Evolutionary conservation across 2,113 vertebrate genomes (phyloP), one percentile per base, ranked within the genome.

Genomic region (Caloenas nicobarica): DNA sequence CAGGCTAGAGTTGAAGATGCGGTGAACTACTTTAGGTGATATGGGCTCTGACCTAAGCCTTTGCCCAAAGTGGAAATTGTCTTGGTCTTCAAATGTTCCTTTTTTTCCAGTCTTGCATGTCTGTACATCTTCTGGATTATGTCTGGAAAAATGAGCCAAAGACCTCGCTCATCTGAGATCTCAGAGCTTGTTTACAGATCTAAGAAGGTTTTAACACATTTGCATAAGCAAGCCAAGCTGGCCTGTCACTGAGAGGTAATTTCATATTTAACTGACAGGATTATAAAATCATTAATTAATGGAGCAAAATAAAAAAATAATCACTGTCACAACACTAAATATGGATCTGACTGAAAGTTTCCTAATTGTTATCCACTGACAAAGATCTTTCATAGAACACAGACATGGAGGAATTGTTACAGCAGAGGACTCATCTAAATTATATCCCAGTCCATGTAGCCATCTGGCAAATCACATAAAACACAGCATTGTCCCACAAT

Each of bases 391-490:
- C 22, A 62, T 22, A 89, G 44, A 88, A 60, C 13, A 66, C 11
- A 19, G 26, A 82, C 7, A 31, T 17, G 14, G 64, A 87, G 22
- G 6, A 57, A 29, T 46, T 19, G 10, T 62, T 61, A 13, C 25
- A 90, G 29, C 31, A 92, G 58, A 64, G n/a, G 50, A 88, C 11
- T 85, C 57, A 54, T 54, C 11, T 84, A 91, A 96, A 93, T 89
- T 87, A 60, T 79, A 87, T 51, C 44, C 61, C 50, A 57, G 33
- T 48, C 34, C 31, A n/a, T 33, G 16, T 58, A 72, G 25, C 58
- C 72, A 86, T 66, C 58, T 91, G 66, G 70, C n/a, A 96, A 96
- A 82, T 56, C 31, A 31, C 54, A 92, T 86, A 86, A 92, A 91
- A 72, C 38, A 80, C 26, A 13, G 18, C 36, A 36, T 73, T 54